A percentile compares a stretch with the other conserved stretches of the same genome.
phyloP scores from a whole-genome alignment of 2,113 vertebrate species.

The Hemichromis elongatus region DNA sequence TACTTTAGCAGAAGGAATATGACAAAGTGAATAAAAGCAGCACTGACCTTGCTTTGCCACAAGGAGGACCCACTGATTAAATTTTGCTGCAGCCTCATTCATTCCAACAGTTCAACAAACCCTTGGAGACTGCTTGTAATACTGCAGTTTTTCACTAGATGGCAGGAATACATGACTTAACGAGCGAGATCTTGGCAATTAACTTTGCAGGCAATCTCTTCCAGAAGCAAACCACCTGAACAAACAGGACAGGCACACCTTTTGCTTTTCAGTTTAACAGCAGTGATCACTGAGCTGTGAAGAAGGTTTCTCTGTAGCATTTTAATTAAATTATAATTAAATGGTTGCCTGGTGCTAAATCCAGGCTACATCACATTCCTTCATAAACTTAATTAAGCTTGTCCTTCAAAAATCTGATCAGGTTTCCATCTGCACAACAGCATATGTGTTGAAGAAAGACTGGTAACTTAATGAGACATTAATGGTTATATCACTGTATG shows the following conservation, averaged over 20 bases:
- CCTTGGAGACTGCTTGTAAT: not conserved
- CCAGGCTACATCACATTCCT: not conserved
- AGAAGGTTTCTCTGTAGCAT: not conserved
- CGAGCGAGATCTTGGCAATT: not conserved
- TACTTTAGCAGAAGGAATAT: not conserved
- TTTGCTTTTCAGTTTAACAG: not conserved
- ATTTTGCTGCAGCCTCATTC: not conserved
- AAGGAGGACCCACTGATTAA: slow-evolving; percentile 35
- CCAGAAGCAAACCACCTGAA: not conserved
- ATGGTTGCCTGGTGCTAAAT: not conserved
- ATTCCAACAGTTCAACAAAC: not conserved
- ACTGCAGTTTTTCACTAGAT: slow-evolving; percentile 11
- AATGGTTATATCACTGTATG: not conserved
- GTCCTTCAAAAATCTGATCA: not conserved
- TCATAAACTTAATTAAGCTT: not conserved
- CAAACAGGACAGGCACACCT: not conserved
- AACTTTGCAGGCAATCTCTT: not conserved
- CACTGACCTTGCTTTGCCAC: slow-evolving; percentile 41
- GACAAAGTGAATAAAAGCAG: not conserved
- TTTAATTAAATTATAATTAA: not conserved
- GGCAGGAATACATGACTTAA: slow-evolving; percentile 12
- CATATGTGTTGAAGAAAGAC: not conserved
- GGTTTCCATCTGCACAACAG: not conserved
- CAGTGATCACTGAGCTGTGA: not conserved
- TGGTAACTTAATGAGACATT: not conserved